Conservation (phyloP, 1,140 invertebrate genomes). For the Melitaea cinxia region DNA sequence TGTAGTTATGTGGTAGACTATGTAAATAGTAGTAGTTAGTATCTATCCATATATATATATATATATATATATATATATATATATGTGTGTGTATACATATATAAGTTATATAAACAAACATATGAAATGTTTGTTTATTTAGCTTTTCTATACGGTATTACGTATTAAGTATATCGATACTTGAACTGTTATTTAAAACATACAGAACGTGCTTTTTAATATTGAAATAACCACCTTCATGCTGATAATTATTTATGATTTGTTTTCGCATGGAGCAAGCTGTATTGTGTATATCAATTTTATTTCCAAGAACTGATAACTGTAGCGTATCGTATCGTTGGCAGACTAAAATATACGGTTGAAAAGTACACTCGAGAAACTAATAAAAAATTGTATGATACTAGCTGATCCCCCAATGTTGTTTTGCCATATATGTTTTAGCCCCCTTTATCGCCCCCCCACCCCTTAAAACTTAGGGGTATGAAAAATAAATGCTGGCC, state of each 20-base stretch:
- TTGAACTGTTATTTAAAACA: constrained; percentile 17
- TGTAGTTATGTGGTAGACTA: too few species aligned
- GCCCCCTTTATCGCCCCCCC: too few species aligned
- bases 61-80: too few species aligned
- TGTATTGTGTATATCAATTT: constrained; percentile 44
- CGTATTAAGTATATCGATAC: constrained; percentile 1
- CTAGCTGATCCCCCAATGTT: too few species aligned
- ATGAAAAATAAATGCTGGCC: too few species aligned
- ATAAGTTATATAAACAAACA: not conserved
- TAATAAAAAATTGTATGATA: not conserved
- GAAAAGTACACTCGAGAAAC: constrained; percentile 6
- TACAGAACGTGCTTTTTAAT: constrained; percentile 23
- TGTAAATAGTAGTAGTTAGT: too few species aligned
- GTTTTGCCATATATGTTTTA: too few species aligned
- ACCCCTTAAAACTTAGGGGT: too few species aligned
- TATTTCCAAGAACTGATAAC: constrained; percentile 57
- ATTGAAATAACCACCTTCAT: constrained; percentile 25
- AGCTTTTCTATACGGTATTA: not conserved
- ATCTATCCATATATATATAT: too few species aligned
- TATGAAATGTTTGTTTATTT: constrained; percentile 1
- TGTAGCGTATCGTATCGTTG: constrained; percentile 47
- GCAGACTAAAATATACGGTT: constrained; percentile 23
- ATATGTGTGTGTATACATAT: too few species aligned
- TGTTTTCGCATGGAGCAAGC: constrained; percentile 43
- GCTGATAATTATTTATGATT: constrained; percentile 40